Evolutionary conservation across 2,797 vertebrate genomes (phyloP).

Genomic region (Sebastes matsubarae): DNA sequence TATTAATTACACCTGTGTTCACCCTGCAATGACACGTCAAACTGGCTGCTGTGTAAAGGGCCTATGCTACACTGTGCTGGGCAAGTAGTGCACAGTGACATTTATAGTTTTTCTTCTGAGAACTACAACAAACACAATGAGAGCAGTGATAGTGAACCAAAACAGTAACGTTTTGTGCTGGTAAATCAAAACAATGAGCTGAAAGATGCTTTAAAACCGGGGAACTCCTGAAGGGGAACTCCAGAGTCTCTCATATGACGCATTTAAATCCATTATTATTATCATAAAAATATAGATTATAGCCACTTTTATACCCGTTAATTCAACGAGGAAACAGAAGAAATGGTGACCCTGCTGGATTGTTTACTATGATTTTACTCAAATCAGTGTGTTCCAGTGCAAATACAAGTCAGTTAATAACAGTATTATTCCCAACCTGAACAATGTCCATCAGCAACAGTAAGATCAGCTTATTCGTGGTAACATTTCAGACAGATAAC

Average conservation of each 20-base stretch:
- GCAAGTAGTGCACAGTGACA: too few species aligned
- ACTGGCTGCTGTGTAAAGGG: too few species aligned
- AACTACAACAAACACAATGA: too few species aligned
- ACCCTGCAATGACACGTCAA: too few species aligned
- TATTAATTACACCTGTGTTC: too few species aligned
- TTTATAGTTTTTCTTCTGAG: too few species aligned
- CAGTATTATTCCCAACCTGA: conserved; percentile 84
- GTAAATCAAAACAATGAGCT: too few species aligned
- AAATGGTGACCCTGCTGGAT: not conserved
- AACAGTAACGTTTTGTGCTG: too few species aligned
- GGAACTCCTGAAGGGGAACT: not conserved
- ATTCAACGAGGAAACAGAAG: not conserved
- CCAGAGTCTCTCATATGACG: too few species aligned
- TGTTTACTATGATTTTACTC: conserved; percentile 85
- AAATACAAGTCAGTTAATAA: conserved; percentile 88
- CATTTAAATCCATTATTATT: not conserved
- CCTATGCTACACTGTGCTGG: too few species aligned
- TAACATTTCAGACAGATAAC: conserved; percentile 47
- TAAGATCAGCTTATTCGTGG: conserved; percentile 72
- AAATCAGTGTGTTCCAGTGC: conserved; percentile 92
- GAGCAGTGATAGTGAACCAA: too few species aligned
- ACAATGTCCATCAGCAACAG: conserved; percentile 63
- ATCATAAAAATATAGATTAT: not conserved
- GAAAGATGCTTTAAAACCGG: not conserved
- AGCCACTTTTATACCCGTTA: not conserved